Conservation (phyloP, 2,888 invertebrate species). For the Boloria euphrosyne region DNA sequence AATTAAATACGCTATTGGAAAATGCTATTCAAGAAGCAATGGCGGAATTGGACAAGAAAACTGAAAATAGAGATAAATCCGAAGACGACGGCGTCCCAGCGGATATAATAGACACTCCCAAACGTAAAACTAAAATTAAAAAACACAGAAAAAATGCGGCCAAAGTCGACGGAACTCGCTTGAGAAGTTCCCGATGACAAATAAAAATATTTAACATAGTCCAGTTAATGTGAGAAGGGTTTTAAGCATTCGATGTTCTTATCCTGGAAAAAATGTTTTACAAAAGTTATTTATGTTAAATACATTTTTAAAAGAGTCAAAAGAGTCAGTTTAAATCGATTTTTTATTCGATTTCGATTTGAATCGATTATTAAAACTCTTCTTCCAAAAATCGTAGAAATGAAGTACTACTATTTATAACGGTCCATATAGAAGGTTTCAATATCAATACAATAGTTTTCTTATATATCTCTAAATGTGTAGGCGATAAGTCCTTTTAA, state of each 20-base stretch:
- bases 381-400: constrained; percentile 6
- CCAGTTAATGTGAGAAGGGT: background rate
- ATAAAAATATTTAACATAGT: background rate
- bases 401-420: background rate
- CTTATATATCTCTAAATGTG: constrained; percentile 15
- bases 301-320: no score
- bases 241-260: background rate
- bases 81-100: constrained; percentile 38
- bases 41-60: constrained; percentile 91
- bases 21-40: constrained; percentile 96
- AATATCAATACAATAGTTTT: constrained; percentile 17
- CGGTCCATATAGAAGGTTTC: constrained; percentile 10
- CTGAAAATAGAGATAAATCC: constrained; percentile 50
- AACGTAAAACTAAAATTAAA: constrained; percentile 53
- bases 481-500: constrained; percentile 7
- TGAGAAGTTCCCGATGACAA: constrained; percentile 79
- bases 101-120: constrained; percentile 52
- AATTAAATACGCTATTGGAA: constrained; percentile 94
- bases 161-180: constrained; percentile 62
- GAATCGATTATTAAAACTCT: constrained; percentile 5
- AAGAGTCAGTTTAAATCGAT: constrained; percentile 1
- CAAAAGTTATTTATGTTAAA: no score
- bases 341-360: background rate
- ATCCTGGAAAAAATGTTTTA: background rate
- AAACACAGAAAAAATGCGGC: constrained; percentile 56